Evolutionary conservation across 2,797 vertebrate genomes (phyloP), one percentile per base, ranked within the genome.

Genomic region (Merluccius polli): DNA sequence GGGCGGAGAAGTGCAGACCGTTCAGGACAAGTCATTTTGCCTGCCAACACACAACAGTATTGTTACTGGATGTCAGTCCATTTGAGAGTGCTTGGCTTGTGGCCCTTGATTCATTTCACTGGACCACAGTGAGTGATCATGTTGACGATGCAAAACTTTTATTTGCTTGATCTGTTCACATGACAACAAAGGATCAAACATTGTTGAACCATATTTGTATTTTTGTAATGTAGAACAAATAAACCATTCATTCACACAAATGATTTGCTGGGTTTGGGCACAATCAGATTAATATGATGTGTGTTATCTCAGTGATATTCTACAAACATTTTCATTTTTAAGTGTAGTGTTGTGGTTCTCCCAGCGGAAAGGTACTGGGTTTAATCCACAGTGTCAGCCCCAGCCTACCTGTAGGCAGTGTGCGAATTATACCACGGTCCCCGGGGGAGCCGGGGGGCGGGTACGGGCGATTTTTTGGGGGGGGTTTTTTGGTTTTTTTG

Each of bases 1-100:
- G 18, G 44, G 44, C 12, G 75, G 78, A 36, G 74, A 70, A 29
- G 4, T 33, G 27, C 63, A 87, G 88, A 82, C 89, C 87, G 87
- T 82, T 84, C 68, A 90, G 87, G 88, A 59, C 87, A 86, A 86
- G 83, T n/a, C 84, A 85, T 79, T 84, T 38, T 29, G 77, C 80
- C 75, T 81, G 86, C 89, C 88, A 89, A 86, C 78, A 72, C 83
- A 76, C 77, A 10, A 27, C 59, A 77, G 86, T 86, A 86, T 90
- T 90, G 89, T 87, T 86, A 84, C 84, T 91, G 88, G 89, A 87
- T 85, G 88, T 87, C 87, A 85, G 84, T 82, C 89, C 83, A 82
- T 89, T 89, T 78, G 79, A 84, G 81, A 87, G 87, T 77, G 84
- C 86, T 83, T 75, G 33, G 82, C 84, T 89, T 90, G 86, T 89